Conservation (phyloP, 1,140 invertebrate genomes). For the Rhyacophila brunnea region DNA sequence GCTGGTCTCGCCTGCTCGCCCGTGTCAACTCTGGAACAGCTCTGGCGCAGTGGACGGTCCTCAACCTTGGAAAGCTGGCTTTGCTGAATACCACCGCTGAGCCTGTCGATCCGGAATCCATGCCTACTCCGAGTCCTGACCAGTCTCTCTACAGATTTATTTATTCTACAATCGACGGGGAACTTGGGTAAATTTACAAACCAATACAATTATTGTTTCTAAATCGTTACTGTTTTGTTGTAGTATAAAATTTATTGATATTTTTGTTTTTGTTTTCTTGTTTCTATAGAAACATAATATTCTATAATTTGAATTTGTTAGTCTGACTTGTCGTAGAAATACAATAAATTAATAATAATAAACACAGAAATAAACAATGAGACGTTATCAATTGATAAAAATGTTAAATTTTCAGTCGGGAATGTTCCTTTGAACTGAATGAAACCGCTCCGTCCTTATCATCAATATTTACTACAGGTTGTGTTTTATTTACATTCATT, state of each 20-base stretch:
- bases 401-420: not conserved
- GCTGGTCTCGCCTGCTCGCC: slow-evolving; percentile 68
- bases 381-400: too few species aligned
- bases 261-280: too few species aligned
- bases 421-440: not conserved
- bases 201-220: too few species aligned
- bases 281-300: too few species aligned
- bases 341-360: too few species aligned
- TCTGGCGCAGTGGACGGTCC: slow-evolving; percentile 85
- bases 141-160: slow-evolving; percentile 30
- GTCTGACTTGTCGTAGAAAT: too few species aligned
- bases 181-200: slow-evolving; percentile 19
- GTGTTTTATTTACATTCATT: not conserved
- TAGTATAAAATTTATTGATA: too few species aligned
- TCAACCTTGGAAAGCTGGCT: slow-evolving; percentile 65
- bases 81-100: slow-evolving; percentile 19
- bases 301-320: too few species aligned
- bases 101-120: slow-evolving; percentile 6
- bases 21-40: slow-evolving; percentile 79
- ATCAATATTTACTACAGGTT: not conserved
- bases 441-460: not conserved
- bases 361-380: too few species aligned
- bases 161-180: slow-evolving; percentile 24
- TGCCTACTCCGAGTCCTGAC: slow-evolving; percentile 13
- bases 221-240: too few species aligned